A percentile compares a stretch with the other conserved stretches of the same genome.
phyloP scores from a whole-genome alignment of 2,888 invertebrate genomes.

The Caenorhabditis becei region DNA sequence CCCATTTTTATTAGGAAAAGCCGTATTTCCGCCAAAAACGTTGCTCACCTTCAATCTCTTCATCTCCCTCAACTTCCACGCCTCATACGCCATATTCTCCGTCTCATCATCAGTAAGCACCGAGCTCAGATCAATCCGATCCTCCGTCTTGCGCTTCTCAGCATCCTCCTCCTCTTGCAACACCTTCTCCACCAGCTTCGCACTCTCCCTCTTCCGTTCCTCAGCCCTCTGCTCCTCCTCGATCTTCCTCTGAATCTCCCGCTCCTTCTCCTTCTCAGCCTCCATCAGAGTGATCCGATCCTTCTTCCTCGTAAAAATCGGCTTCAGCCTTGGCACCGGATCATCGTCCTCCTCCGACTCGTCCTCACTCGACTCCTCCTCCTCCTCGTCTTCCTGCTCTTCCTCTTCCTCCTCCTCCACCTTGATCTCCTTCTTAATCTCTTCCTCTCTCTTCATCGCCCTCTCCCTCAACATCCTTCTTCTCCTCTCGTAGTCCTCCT shows the following conservation, averaged over 20 bases:
- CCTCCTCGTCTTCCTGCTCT: slow-evolving; percentile 68
- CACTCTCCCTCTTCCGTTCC: slow-evolving; percentile 91
- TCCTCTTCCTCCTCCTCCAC: slow-evolving; percentile 69
- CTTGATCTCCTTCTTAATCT: slow-evolving; percentile 58
- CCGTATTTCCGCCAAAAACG: neutral
- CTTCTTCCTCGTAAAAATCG: slow-evolving; percentile 82
- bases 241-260: slow-evolving; percentile 89
- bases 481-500: slow-evolving; percentile 65
- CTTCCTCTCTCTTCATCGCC: slow-evolving; percentile 53
- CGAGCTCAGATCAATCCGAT: slow-evolving; percentile 76
- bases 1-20: too few species aligned
- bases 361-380: slow-evolving; percentile 70
- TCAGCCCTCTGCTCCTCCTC: slow-evolving; percentile 91
- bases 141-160: slow-evolving; percentile 84
- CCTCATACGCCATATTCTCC: slow-evolving; percentile 84
- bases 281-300: slow-evolving; percentile 97
- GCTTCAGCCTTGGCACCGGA: slow-evolving; percentile 83
- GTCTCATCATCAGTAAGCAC: slow-evolving; percentile 81
- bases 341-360: slow-evolving; percentile 83
- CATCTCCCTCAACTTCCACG: slow-evolving; percentile 97
- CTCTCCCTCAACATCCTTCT: slow-evolving; percentile 60
- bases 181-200: slow-evolving; percentile 86
- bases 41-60: slow-evolving; percentile 94
- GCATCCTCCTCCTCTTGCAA: slow-evolving; percentile 87
- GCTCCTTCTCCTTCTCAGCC: slow-evolving; percentile 91